Evolutionary conservation across 2,888 invertebrate species (phyloP).

Genomic region (Campaea margaritaria): DNA sequence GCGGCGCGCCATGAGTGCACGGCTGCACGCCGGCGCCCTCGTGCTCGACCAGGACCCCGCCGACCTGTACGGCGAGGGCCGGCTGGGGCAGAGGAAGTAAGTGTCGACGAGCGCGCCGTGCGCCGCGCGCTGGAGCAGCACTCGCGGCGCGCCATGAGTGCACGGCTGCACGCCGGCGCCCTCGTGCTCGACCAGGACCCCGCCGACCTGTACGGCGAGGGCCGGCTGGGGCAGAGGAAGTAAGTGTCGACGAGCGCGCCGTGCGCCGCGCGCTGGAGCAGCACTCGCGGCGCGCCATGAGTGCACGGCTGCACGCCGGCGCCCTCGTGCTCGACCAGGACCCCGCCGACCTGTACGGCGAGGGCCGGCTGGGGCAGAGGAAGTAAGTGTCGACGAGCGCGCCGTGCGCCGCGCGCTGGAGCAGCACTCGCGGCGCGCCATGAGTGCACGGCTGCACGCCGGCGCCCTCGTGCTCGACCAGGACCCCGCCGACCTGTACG

Average conservation of each 20-base stretch:
- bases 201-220: conserved; percentile 89
- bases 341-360: conserved; percentile 87
- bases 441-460: too few relatives aligned
- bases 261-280: conserved; percentile 89
- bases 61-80: conserved; percentile 43
- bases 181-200: conserved; percentile 70
- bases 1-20: conserved; percentile 73
- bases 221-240: conserved; percentile 57
- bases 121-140: conserved; percentile 86
- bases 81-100: too few relatives aligned
- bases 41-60: conserved; percentile 67
- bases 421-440: too few relatives aligned
- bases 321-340: conserved; percentile 70
- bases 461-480: too few relatives aligned
- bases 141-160: conserved; percentile 75
- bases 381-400: too few relatives aligned
- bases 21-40: conserved; percentile 61
- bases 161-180: conserved; percentile 62
- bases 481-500: too few relatives aligned
- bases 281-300: conserved; percentile 77
- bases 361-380: conserved; percentile 74
- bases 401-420: too few relatives aligned
- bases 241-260: conserved; percentile 83
- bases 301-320: conserved; percentile 63
- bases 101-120: too few relatives aligned